Evolutionary conservation across 2,888 invertebrate species (phyloP).

Genomic region (Epicampocera succincta): DNA sequence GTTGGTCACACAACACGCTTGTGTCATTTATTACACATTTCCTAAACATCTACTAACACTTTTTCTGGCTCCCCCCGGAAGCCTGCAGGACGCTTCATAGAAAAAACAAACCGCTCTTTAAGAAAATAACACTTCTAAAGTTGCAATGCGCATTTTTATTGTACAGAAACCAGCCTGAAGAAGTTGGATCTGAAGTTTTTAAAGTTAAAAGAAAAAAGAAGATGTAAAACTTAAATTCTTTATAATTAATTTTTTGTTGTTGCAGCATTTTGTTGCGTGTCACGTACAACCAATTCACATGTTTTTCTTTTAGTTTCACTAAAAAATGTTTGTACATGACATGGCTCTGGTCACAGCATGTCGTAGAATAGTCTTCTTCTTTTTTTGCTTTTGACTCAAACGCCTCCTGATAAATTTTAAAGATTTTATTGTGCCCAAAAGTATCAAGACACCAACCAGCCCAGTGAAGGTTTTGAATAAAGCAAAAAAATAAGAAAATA

Average conservation of each 20-base stretch:
- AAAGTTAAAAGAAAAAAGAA: not conserved
- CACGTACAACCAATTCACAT: constrained; percentile 81
- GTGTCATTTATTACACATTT: no score
- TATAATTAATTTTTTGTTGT: constrained; percentile 55
- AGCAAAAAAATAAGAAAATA: constrained; percentile 23
- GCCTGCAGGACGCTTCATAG: no score
- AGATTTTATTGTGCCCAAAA: constrained; percentile 21
- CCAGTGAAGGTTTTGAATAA: not conserved
- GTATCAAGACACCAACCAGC: constrained; percentile 14
- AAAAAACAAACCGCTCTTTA: no score
- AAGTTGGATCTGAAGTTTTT: not conserved
- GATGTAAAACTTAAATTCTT: constrained; percentile 33
- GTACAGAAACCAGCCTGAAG: not conserved
- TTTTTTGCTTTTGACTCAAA: constrained; percentile 14
- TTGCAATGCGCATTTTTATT: constrained; percentile 41
- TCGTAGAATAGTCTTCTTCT: constrained; percentile 48
- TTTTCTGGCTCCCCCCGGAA: no score
- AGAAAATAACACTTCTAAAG: not conserved
- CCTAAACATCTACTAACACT: no score
- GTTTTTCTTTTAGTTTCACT: constrained; percentile 74
- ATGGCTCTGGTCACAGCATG: constrained; percentile 74
- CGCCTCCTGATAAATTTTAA: constrained; percentile 25
- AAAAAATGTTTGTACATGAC: constrained; percentile 67
- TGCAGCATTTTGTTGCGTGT: constrained; percentile 76
- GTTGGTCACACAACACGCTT: no score